Evolutionary conservation across 64 coral and sea anemone genomes (phyloP), one percentile per base, ranked within the genome.

Genomic region (Montipora sp.): DNA sequence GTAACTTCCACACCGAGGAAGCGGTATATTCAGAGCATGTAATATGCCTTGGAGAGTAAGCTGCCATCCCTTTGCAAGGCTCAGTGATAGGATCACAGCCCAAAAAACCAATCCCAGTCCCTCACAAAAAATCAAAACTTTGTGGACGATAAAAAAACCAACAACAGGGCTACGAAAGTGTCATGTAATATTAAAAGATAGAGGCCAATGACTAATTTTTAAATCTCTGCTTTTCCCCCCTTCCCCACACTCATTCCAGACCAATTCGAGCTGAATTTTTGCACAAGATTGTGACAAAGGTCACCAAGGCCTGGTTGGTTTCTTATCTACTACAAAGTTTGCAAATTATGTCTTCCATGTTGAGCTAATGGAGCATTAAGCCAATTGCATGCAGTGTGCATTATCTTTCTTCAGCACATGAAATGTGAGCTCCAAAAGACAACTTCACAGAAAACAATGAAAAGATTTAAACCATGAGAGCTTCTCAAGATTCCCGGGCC

Each of bases 31-130:
- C 1, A 21, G 18, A 0, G 68, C 5, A 13, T 5, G 19, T 47
- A 36, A 57, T 57, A 84, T 21, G 45, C 82, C 82, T 84, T 84
- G 27, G 61, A 84, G 44, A 70, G 67, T 49, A 3, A 21, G 8
- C 82, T 84, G 82, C 82, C 82, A 84, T 84, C 67, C 82, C 82
- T 71, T 36, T 71, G 27, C 18, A 50, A 70, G 82, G 82, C 61
- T 70, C 18, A 45, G 27, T 18, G 36, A 67, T 12, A 18, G 4
- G 5, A 67, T 10, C 13, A 22, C 0, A 58, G 21, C 7, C 11
- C 36, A 68, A 20, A 19, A 22, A 49, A 19, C 12, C n/a, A 22
- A 14, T 11, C 82, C 43, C 60, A 49, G 46, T 6, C 46, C 82
- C 82, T 57, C 53, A 7, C 18, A 69, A 63, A 70, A 68, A 82